A percentile compares a stretch with the other conserved stretches of the same genome.
phyloP scores from a whole-genome alignment of 2,888 invertebrate genomes.

The Palloptera scutellata region DNA sequence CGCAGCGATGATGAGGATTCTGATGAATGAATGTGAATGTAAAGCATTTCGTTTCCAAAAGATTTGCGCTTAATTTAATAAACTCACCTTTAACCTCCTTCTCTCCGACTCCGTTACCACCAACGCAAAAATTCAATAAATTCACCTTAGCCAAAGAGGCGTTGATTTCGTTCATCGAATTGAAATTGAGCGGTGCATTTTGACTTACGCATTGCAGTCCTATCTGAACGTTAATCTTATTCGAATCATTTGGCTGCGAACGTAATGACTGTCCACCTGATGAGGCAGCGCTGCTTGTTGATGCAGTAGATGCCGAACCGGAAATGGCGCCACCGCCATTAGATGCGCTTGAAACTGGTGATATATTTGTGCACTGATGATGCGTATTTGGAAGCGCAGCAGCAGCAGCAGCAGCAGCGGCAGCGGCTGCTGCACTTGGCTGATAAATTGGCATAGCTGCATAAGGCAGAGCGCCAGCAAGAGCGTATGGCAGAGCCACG shows the following conservation, averaged over 20 bases:
- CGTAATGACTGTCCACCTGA: slow-evolving; percentile 21
- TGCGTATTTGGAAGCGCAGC: slow-evolving; percentile 24
- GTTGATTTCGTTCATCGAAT: slow-evolving; percentile 46
- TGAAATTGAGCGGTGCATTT: slow-evolving; percentile 48
- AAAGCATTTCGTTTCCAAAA: no score
- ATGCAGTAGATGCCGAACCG: slow-evolving; percentile 22
- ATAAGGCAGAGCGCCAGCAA: slow-evolving; percentile 44
- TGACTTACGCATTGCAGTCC: slow-evolving; percentile 50
- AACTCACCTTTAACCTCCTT: slow-evolving; percentile 43
- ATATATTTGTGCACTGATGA: slow-evolving; percentile 36
- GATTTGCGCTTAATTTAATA: slow-evolving; percentile 2
- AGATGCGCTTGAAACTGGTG: slow-evolving; percentile 33
- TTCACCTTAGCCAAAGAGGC: slow-evolving; percentile 42
- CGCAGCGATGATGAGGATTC: slow-evolving; percentile 41
- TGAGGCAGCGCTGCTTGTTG: slow-evolving; percentile 17
- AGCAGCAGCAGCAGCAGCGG: slow-evolving; percentile 25
- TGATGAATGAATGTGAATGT: slow-evolving; percentile 15
- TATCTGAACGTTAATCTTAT: slow-evolving; percentile 50
- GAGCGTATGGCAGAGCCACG: slow-evolving; percentile 46
- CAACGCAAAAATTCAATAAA: slow-evolving; percentile 37
- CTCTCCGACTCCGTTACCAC: slow-evolving; percentile 12
- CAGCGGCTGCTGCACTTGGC: slow-evolving; percentile 34
- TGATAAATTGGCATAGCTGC: slow-evolving; percentile 48
- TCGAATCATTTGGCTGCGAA: slow-evolving; percentile 41
- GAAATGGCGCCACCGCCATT: slow-evolving; percentile 30